phyloP scores from a whole-genome alignment of 2,113 vertebrate genomes.

The Ochotona princeps region DNA sequence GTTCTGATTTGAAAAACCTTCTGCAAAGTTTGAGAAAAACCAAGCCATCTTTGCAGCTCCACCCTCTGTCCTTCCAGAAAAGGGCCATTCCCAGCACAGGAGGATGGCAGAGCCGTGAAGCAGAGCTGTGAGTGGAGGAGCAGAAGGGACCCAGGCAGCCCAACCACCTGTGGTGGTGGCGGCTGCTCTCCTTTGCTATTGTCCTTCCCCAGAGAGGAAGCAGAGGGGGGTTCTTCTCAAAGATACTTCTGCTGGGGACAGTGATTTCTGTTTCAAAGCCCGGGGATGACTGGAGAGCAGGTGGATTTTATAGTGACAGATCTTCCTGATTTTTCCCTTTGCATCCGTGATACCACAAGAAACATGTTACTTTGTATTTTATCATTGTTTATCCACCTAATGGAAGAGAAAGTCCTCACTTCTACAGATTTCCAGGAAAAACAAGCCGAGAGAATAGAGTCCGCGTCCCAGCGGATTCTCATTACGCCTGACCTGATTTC shows the following conservation, averaged over 20 bases:
- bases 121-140: neutral
- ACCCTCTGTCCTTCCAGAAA: constrained; percentile 52
- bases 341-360: neutral
- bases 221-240: neutral
- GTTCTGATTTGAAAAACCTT: constrained; percentile 60
- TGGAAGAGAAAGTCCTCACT: neutral
- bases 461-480: constrained; percentile 14
- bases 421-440: constrained; percentile 46
- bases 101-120: constrained; percentile 39
- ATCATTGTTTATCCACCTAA: neutral
- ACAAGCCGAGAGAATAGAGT: neutral
- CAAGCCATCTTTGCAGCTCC: neutral
- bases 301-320: neutral
- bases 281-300: neutral
- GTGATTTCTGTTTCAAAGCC: constrained; percentile 45
- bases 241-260: constrained; percentile 17
- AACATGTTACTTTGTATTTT: neutral
- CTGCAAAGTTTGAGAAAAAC: constrained; percentile 51
- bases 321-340: constrained; percentile 30
- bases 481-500: constrained; percentile 59
- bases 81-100: constrained; percentile 33
- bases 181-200: neutral
- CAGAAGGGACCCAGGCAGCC: neutral
- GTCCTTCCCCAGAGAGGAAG: neutral
- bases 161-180: neutral